These are phyloP conservation scores for Ciconia stormi DNA, from an alignment of 2,113 vertebrate genomes.

Conservation along the genomic window DNA sequence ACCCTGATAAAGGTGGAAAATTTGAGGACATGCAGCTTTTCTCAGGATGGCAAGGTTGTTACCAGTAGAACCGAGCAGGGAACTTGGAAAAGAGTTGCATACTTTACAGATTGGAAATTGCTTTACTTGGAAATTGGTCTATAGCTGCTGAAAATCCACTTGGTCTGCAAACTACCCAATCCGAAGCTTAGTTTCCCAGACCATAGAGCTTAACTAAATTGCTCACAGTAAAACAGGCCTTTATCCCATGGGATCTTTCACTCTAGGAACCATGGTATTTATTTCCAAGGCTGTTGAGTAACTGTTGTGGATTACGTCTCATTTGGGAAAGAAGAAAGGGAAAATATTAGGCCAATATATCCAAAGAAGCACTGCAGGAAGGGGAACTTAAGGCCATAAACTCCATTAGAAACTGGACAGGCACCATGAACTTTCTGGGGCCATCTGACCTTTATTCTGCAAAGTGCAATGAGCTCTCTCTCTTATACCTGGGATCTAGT, in stretches of 20 bases:
- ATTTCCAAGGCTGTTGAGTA: conserved; percentile 40
- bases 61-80: background rate
- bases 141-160: conserved; percentile 19
- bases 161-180: background rate
- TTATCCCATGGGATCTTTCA: conserved; percentile 15
- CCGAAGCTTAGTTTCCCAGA: background rate
- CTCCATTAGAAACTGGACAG: background rate
- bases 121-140: background rate
- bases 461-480: background rate
- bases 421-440: background rate
- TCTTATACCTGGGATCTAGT: background rate
- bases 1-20: background rate
- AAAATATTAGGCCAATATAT: conserved; percentile 35
- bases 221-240: background rate
- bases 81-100: background rate
- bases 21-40: background rate
- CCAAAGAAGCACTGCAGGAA: background rate
- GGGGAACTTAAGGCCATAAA: background rate
- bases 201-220: background rate
- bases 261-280: conserved; percentile 32
- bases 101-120: background rate
- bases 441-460: background rate
- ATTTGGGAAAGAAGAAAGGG: conserved; percentile 21
- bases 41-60: background rate
- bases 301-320: conserved; percentile 26